Conservation (phyloP, 2,888 invertebrate species). For the Drosophila villosipedis region DNA sequence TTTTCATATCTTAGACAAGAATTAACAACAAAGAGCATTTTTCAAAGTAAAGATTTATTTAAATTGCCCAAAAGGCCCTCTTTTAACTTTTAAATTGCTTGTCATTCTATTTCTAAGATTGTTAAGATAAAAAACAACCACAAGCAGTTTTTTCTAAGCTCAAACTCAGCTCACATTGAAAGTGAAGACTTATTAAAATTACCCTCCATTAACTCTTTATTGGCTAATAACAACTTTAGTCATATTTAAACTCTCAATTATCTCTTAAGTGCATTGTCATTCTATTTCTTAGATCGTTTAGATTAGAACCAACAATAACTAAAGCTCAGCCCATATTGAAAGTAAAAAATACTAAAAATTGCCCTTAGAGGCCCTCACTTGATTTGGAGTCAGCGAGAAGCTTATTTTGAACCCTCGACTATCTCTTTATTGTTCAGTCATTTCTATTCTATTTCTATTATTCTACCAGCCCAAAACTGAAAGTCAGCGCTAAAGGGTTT, state of each 20-base stretch:
- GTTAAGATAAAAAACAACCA: neutral
- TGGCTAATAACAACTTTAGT: neutral
- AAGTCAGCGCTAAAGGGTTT: constrained; percentile 56
- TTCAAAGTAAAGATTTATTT: too few relatives aligned
- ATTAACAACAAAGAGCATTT: neutral
- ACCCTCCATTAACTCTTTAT: neutral
- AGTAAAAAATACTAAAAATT: neutral
- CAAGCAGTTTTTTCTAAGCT: neutral
- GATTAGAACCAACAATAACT: constrained; percentile 16
- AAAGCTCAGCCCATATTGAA: neutral
- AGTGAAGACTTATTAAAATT: neutral
- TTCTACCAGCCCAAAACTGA: constrained; percentile 37
- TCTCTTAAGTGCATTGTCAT: neutral
- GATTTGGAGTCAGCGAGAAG: too few relatives aligned
- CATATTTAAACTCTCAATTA: neutral
- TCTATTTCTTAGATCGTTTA: neutral
- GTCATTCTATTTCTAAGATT: neutral
- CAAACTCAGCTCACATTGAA: neutral
- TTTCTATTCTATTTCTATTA: constrained; percentile 3
- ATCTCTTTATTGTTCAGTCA: constrained; percentile 12
- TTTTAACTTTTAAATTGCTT: neutral
- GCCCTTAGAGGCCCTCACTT: constrained; percentile 5
- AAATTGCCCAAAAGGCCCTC: too few relatives aligned
- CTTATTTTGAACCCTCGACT: neutral
- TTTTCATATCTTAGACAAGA: neutral